Evolutionary conservation across 2,113 vertebrate species (phyloP).

Genomic region (Mesitornis unicolor): DNA sequence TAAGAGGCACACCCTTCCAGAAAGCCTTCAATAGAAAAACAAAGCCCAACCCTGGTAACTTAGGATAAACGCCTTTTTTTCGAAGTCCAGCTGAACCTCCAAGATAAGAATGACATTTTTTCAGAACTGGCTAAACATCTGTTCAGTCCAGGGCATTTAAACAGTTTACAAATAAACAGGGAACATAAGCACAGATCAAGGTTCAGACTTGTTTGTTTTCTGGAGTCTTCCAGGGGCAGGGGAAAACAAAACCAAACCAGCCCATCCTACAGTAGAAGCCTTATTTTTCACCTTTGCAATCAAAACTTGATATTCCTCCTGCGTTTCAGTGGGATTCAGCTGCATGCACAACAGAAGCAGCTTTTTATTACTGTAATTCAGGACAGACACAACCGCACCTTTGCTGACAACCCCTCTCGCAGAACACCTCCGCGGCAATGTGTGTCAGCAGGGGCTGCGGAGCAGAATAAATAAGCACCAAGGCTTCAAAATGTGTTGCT

Average conservation of each 20-base stretch:
- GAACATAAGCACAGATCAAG: neutral
- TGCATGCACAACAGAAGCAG: neutral
- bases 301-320: neutral
- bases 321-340: rapidly evolving
- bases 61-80: slow-evolving; percentile 12
- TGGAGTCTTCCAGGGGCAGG: neutral
- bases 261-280: neutral
- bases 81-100: neutral
- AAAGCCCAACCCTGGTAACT: slow-evolving; percentile 21
- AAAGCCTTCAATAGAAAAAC: neutral
- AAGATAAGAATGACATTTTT: slow-evolving; percentile 19
- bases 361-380: neutral
- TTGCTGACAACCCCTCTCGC: neutral
- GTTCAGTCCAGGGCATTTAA: neutral
- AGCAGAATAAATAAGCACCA: neutral
- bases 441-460: neutral
- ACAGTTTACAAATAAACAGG: neutral
- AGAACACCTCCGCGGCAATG: rapidly evolving
- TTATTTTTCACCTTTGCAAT: neutral
- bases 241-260: neutral
- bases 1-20: slow-evolving; percentile 15
- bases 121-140: neutral
- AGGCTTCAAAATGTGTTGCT: neutral
- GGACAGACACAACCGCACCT: too few species aligned
- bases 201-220: neutral